Percentiles rank a stretch among this genome's conserved stretches.
These are phyloP conservation scores for Simalia tracyae DNA, from an alignment of 2,797 vertebrate genomes.

Conservation along the genomic window DNA sequence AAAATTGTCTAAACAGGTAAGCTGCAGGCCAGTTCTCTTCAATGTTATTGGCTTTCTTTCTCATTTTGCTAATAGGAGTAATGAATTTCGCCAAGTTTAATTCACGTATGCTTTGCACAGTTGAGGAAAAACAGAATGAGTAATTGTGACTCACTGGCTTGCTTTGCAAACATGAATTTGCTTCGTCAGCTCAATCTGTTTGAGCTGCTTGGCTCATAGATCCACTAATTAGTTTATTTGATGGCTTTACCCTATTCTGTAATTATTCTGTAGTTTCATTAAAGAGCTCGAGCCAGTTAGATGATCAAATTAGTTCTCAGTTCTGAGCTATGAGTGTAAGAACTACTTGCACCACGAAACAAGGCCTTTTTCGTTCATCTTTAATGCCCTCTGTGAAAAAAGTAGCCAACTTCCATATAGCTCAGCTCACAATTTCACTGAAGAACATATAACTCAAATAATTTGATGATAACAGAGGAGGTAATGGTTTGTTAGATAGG, in stretches of 20 bases:
- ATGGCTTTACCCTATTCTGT: conserved; percentile 34
- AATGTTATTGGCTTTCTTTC: conserved; percentile 32
- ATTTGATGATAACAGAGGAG: neutral
- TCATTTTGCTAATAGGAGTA: conserved; percentile 24
- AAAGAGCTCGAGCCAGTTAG: conserved; percentile 36
- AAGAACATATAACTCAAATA: neutral
- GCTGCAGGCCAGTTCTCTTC: conserved; percentile 32
- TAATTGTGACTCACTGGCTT: conserved; percentile 55
- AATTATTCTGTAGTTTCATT: conserved; percentile 53
- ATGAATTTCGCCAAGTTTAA: conserved; percentile 52
- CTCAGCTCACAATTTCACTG: neutral
- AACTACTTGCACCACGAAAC: neutral
- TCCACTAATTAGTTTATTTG: conserved; percentile 60
- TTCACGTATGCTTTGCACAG: conserved; percentile 26
- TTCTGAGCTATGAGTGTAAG: conserved; percentile 21
- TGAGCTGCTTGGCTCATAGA: conserved; percentile 49
- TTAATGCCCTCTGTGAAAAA: neutral
- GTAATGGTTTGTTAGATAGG: neutral
- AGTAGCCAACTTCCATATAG: neutral
- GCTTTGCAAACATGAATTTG: conserved; percentile 52
- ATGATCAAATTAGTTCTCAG: conserved; percentile 45
- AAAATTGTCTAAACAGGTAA: conserved; percentile 5
- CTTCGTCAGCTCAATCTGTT: conserved; percentile 39
- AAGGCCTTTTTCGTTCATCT: neutral
- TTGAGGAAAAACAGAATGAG: conserved; percentile 51